Evolutionary conservation across 2,888 invertebrate genomes (phyloP).

Genomic region (Tortricodes alternella): DNA sequence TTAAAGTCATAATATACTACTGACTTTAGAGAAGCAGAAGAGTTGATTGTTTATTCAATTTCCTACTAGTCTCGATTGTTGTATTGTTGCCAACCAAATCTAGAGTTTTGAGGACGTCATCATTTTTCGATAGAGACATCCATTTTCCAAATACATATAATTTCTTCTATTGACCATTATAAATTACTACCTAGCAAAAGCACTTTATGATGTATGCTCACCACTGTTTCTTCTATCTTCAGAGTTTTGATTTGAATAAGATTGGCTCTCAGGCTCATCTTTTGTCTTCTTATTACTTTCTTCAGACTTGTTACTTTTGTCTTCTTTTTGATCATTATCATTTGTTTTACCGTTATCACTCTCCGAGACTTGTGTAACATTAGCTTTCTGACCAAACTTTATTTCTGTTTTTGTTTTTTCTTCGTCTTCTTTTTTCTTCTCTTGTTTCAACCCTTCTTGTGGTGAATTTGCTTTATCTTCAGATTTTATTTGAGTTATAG

Average conservation of each 20-base stretch:
- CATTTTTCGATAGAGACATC: no score
- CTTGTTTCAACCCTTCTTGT: background rate
- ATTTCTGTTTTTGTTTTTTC: constrained; percentile 21
- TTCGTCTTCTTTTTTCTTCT: background rate
- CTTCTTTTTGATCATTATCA: constrained; percentile 30
- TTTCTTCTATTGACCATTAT: no score
- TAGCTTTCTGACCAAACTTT: no score
- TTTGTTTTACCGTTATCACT: constrained; percentile 31
- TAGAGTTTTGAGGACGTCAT: no score
- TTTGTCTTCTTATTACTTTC: constrained; percentile 5
- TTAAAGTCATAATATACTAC: no score
- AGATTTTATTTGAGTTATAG: constrained; percentile 9
- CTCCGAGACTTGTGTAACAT: constrained; percentile 30
- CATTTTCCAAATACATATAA: no score
- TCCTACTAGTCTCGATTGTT: no score
- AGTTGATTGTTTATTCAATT: no score
- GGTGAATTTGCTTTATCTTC: background rate
- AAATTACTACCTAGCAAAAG: no score
- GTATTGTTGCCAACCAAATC: no score
- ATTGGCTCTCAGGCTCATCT: constrained; percentile 25
- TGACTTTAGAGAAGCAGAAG: no score
- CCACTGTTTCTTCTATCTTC: constrained; percentile 38
- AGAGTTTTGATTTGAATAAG: constrained; percentile 31
- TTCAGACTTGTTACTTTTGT: constrained; percentile 25
- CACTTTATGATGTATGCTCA: constrained; percentile 20